Evolutionary conservation across 2,888 invertebrate species (phyloP), one percentile per base, ranked within the genome.

Genomic region (Andrena trimmerana): DNA sequence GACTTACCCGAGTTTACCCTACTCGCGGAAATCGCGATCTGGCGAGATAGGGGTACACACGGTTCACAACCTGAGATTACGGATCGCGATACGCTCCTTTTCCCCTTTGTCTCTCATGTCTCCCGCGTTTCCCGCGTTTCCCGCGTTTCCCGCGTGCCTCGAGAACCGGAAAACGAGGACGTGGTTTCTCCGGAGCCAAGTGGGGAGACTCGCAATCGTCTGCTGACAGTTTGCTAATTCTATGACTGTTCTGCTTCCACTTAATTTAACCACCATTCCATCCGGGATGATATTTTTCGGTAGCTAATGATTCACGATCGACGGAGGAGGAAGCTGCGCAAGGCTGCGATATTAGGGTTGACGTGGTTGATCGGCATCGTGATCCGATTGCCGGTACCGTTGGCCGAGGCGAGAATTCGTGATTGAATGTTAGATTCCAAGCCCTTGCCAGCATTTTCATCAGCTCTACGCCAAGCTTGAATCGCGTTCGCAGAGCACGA

Each of bases 81-180:
- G 42, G 69, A 70, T 74, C 65, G 59, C 81, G 29, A 75, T 54
- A 54, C 36, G 52, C 48, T 67, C 57, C 42, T 74, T 63, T n/a
- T 60, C 24, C 48, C 65, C 70, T 65, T 66, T 65, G 31, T 67
- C 63, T 66, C 42, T 33, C n/a, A 2, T 13, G n/a, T 50, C 36
- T 66, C 42, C 48, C 13, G 13, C 42, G 33, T 33, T 2, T 27
- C 42, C 48, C 13, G 13, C 42, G 33, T 33, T 2, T 27, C 27
- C 27, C 27, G 27, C 27, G 33, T 36, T 42, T 42, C 42, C 42
- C 66, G 69, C 31, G 66, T 54, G 59, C 24, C 63, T 33, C 57
- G 59, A 62, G 66, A 65, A 73, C 16, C 81, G 79, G 70, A 36
- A 81, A 83, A 83, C 75, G 60, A 29, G 57, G 57, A 60, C 71